These are phyloP conservation scores for Xiphorhynchus elegans DNA, from an alignment of 2,113 vertebrate genomes.

Conservation along the genomic window DNA sequence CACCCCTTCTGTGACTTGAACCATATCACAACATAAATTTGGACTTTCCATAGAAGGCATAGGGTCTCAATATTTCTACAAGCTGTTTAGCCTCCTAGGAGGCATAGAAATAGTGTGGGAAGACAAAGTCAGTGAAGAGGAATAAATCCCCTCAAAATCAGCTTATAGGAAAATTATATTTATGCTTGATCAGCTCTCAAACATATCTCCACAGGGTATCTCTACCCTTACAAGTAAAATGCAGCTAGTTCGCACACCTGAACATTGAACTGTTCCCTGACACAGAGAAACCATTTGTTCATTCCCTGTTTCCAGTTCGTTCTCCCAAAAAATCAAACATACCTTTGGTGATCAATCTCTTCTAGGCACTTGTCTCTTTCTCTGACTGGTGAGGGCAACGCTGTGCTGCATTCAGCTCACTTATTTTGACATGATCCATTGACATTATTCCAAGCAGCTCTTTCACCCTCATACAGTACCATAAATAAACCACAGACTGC, in stretches of 20 bases:
- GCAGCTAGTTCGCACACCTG: not conserved
- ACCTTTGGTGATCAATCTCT: not conserved
- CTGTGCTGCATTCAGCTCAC: not conserved
- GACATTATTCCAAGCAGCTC: not conserved
- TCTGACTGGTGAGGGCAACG: not conserved
- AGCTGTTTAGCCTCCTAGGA: not conserved
- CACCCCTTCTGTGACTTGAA: not conserved
- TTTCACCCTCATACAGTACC: not conserved
- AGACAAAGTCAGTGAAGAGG: not conserved
- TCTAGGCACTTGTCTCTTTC: not conserved
- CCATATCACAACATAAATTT: not conserved
- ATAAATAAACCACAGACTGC: not conserved
- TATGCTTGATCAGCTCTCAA: not conserved
- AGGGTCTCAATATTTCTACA: not conserved
- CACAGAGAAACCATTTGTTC: not conserved
- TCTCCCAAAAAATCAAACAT: not conserved
- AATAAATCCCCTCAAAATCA: not conserved
- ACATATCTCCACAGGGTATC: not conserved
- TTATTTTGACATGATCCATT: not conserved
- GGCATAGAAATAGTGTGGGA: not conserved
- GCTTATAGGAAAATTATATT: not conserved
- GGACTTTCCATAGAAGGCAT: not conserved
- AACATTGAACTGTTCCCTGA: not conserved
- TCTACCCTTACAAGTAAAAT: not conserved
- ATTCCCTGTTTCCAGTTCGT: not conserved